These are phyloP conservation scores for Barypeithes pellucidus DNA, from an alignment of 2,888 invertebrate genomes.

Conservation along the genomic window DNA sequence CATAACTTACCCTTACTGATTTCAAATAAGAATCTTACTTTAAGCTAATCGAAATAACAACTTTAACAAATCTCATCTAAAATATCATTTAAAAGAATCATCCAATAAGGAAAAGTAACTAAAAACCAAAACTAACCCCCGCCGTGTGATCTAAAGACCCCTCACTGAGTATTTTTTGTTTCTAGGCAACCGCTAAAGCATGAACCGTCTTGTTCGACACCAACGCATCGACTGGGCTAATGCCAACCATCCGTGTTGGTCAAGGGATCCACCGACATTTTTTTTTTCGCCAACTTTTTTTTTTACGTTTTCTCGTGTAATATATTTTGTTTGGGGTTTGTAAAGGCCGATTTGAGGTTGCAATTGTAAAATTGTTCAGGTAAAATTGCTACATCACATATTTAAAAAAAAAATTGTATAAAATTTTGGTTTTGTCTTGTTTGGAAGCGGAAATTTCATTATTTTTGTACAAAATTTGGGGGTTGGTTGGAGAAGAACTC, in stretches of 20 bases:
- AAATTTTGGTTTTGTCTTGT: not conserved
- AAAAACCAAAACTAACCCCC: slow-evolving; percentile 22
- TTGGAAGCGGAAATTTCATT: not conserved
- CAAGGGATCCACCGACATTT: slow-evolving; percentile 56
- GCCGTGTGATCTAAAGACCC: slow-evolving; percentile 7
- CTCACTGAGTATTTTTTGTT: slow-evolving; percentile 61
- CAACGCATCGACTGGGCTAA: slow-evolving; percentile 64
- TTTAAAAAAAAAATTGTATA: not conserved
- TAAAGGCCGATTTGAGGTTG: slow-evolving; percentile 11
- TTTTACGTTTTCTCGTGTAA: slow-evolving; percentile 15
- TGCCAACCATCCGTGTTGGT: slow-evolving; percentile 62
- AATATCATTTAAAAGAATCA: slow-evolving; percentile 15
- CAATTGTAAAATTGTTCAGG: not conserved
- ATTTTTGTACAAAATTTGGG: too few species aligned
- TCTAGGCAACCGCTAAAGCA: slow-evolving; percentile 70
- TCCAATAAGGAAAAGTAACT: not conserved
- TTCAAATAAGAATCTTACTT: slow-evolving; percentile 8
- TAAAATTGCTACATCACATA: slow-evolving; percentile 13
- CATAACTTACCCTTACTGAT: not conserved
- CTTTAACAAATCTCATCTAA: slow-evolving; percentile 11
- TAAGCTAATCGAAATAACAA: slow-evolving; percentile 20
- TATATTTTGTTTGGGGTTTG: slow-evolving; percentile 12
- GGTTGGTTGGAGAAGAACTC: too few species aligned
- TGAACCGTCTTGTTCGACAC: slow-evolving; percentile 58
- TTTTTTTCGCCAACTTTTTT: slow-evolving; percentile 49